Percentiles rank a stretch among this genome's conserved stretches.
Evolutionary conservation across 2,888 invertebrate genomes (phyloP).

Genomic region (Tubulanus polymorphus): DNA sequence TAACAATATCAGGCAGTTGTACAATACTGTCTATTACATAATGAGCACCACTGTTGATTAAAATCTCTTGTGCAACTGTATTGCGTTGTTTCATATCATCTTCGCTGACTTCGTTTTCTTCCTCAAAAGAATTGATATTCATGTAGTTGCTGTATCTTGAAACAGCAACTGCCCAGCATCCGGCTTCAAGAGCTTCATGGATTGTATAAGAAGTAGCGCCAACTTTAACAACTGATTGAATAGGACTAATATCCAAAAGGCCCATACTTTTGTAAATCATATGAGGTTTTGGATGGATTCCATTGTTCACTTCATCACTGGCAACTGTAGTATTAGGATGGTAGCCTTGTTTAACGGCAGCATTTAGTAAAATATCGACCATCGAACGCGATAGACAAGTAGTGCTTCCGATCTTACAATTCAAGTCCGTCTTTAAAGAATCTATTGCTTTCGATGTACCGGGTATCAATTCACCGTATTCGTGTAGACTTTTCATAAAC

Average conservation of each 20-base stretch:
- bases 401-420: slow-evolving; percentile 40
- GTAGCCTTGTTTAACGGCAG: slow-evolving; percentile 47
- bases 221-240: slow-evolving; percentile 47
- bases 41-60: slow-evolving; percentile 48
- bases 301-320: slow-evolving; percentile 50
- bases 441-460: slow-evolving; percentile 37
- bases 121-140: slow-evolving; percentile 42
- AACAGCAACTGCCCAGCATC: slow-evolving; percentile 54
- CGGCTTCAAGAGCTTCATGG: slow-evolving; percentile 49
- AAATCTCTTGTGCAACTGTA: slow-evolving; percentile 33
- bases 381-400: slow-evolving; percentile 48
- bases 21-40: slow-evolving; percentile 52
- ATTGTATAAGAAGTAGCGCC: slow-evolving; percentile 52
- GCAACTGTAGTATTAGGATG: slow-evolving; percentile 47
- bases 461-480: slow-evolving; percentile 39
- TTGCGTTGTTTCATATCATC: slow-evolving; percentile 36
- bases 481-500: slow-evolving; percentile 35
- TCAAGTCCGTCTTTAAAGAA: slow-evolving; percentile 31
- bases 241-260: slow-evolving; percentile 45
- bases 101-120: slow-evolving; percentile 30
- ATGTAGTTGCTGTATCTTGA: slow-evolving; percentile 53
- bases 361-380: slow-evolving; percentile 40
- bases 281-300: slow-evolving; percentile 50
- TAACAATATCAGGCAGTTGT: slow-evolving; percentile 47
- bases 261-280: slow-evolving; percentile 54